Percentiles rank a stretch among this genome's conserved stretches.
Conservation (phyloP, 2,113 vertebrate genomes). For the Nibea albiflora region DNA sequence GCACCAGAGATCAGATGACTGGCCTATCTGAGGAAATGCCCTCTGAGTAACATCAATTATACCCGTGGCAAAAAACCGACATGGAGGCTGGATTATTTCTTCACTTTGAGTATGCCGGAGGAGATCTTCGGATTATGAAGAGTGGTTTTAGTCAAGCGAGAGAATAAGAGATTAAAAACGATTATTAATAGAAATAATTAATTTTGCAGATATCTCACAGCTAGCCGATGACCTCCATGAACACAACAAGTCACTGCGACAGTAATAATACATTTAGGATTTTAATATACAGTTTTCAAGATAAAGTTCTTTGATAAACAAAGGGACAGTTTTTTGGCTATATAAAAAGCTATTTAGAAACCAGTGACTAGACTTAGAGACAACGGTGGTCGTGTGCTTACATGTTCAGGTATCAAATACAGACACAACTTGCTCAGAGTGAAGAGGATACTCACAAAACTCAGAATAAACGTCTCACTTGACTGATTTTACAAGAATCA, state of each 20-base stretch:
- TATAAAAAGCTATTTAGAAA: slow-evolving; percentile 87
- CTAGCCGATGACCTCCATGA: background rate
- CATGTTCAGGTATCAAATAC: slow-evolving; percentile 81
- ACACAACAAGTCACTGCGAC: slow-evolving; percentile 27
- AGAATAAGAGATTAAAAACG: slow-evolving; percentile 20
- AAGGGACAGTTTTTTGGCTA: slow-evolving; percentile 81
- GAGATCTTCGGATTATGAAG: slow-evolving; percentile 14
- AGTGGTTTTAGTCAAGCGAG: background rate
- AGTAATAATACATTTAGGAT: slow-evolving; percentile 69
- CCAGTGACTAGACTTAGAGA: slow-evolving; percentile 78
- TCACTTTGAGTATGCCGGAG: slow-evolving; percentile 9
- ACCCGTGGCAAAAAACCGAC: slow-evolving; percentile 38
- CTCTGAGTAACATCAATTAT: background rate
- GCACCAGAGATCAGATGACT: too few relatives aligned
- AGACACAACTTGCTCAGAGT: slow-evolving; percentile 76
- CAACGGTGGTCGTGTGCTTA: slow-evolving; percentile 79
- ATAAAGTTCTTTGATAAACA: slow-evolving; percentile 85
- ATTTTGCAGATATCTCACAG: background rate
- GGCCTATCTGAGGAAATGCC: too few relatives aligned
- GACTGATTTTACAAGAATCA: slow-evolving; percentile 82
- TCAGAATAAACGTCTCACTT: slow-evolving; percentile 75
- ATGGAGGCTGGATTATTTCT: slow-evolving; percentile 6
- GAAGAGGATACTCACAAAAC: slow-evolving; percentile 75
- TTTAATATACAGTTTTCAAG: slow-evolving; percentile 82
- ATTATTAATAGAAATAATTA: background rate